Evolutionary conservation across 1,140 invertebrate species (phyloP).

Genomic region (Agrilus planipennis): DNA sequence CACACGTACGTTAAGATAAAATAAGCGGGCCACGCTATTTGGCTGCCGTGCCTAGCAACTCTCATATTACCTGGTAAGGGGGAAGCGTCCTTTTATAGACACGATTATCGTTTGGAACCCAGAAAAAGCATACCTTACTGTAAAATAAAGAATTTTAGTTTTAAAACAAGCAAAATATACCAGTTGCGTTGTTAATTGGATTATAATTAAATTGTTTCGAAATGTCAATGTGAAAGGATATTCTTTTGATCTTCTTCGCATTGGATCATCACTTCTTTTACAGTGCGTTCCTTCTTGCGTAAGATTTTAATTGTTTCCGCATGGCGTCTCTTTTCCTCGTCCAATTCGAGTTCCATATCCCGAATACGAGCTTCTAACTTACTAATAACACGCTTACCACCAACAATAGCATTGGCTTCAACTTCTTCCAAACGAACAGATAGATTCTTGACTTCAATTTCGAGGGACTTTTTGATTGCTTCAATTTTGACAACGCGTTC

Average conservation of each 20-base stretch:
- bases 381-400: slow-evolving; percentile 92
- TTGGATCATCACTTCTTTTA: slow-evolving; percentile 89
- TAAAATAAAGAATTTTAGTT: too few species aligned
- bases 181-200: too few species aligned
- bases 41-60: slow-evolving; percentile 5
- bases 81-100: slow-evolving; percentile 28
- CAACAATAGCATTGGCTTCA: slow-evolving; percentile 90
- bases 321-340: slow-evolving; percentile 92
- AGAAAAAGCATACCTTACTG: too few species aligned
- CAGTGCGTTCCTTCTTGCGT: slow-evolving; percentile 91
- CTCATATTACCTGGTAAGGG: slow-evolving; percentile 27
- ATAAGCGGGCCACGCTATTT: too few species aligned
- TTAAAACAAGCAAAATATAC: too few species aligned
- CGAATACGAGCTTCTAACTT: slow-evolving; percentile 93
- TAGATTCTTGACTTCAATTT: slow-evolving; percentile 93
- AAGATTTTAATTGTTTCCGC: slow-evolving; percentile 92
- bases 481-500: slow-evolving; percentile 95
- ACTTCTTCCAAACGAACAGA: slow-evolving; percentile 92
- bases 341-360: slow-evolving; percentile 85
- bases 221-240: too few species aligned
- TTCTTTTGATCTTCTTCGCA: slow-evolving; percentile 92
- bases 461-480: slow-evolving; percentile 91
- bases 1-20: too few species aligned
- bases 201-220: too few species aligned
- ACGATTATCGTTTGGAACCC: too few species aligned